Evolutionary conservation across 1,140 invertebrate genomes (phyloP).

Genomic region (Bombus confusus): DNA sequence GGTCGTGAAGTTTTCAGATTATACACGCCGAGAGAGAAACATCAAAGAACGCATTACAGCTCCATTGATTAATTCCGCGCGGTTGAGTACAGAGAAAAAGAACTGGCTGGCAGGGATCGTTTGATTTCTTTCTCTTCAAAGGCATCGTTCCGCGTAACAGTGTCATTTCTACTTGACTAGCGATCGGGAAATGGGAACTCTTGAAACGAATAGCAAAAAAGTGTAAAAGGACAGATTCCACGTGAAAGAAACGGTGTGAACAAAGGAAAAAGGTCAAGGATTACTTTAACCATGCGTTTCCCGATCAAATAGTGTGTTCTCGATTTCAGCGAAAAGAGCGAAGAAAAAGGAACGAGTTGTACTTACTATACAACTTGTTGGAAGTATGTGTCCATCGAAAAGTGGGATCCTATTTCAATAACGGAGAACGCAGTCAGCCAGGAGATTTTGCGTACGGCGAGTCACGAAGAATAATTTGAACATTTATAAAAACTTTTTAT

Average conservation of each 20-base stretch:
- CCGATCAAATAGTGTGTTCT: not conserved
- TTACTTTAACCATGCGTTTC: not conserved
- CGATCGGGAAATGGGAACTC: not conserved
- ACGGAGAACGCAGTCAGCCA: too few species aligned
- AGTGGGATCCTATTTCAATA: not conserved
- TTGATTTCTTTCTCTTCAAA: constrained; percentile 14
- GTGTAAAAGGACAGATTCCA: not conserved
- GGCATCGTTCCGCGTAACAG: not conserved
- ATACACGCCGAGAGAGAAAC: not conserved
- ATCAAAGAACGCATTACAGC: constrained; percentile 4
- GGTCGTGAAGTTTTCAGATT: not conserved
- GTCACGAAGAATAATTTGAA: too few species aligned
- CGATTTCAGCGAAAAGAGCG: not conserved
- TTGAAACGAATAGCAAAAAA: not conserved
- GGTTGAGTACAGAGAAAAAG: not conserved
- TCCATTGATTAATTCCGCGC: constrained; percentile 11
- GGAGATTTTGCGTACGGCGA: too few species aligned
- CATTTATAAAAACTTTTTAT: too few species aligned
- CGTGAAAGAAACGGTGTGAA: not conserved
- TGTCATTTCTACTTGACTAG: constrained; percentile 7
- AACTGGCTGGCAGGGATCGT: not conserved
- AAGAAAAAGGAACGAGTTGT: not conserved
- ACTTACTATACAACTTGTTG: not conserved
- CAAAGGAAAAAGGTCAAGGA: constrained; percentile 4
- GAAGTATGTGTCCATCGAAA: not conserved